These are phyloP conservation scores for Corythucha ciliata DNA, from an alignment of 2,888 invertebrate species.

Conservation along the genomic window DNA sequence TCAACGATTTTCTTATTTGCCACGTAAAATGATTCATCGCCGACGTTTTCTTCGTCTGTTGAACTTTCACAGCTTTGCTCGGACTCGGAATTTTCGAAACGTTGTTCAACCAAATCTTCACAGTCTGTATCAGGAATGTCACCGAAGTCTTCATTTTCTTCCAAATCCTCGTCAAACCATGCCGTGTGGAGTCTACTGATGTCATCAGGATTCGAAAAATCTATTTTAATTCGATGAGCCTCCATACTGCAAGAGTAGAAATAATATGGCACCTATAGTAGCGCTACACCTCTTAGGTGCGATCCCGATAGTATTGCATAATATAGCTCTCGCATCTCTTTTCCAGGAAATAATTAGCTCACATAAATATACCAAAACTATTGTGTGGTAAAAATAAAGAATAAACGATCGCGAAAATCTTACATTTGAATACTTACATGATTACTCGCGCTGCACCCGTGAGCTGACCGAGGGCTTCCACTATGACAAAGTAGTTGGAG, in stretches of 20 bases:
- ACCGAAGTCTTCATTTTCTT: slow-evolving; percentile 12
- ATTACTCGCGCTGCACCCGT: slow-evolving; percentile 6
- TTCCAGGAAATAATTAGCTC: background rate
- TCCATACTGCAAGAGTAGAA: slow-evolving; percentile 14
- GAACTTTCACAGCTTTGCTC: slow-evolving; percentile 14
- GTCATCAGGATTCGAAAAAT: slow-evolving; percentile 3
- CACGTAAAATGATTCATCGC: background rate
- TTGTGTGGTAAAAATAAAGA: background rate
- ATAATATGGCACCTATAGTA: slow-evolving; percentile 4
- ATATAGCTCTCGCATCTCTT: background rate
- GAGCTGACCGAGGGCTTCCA: background rate
- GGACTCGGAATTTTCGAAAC: slow-evolving; percentile 11
- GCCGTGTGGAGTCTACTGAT: slow-evolving; percentile 10
- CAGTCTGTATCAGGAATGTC: slow-evolving; percentile 9
- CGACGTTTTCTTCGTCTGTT: slow-evolving; percentile 8
- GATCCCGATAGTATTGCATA: no score
- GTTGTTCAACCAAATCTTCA: slow-evolving; percentile 11
- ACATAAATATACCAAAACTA: background rate
- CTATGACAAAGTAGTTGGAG: background rate
- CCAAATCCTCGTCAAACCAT: slow-evolving; percentile 11
- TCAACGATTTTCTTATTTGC: slow-evolving; percentile 5
- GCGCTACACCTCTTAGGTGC: slow-evolving; percentile 4
- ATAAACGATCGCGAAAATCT: slow-evolving; percentile 6
- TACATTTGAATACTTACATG: slow-evolving; percentile 9
- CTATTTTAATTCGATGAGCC: background rate